phyloP scores from a whole-genome alignment of 2,888 invertebrate species.

The Lithosia quadra region DNA sequence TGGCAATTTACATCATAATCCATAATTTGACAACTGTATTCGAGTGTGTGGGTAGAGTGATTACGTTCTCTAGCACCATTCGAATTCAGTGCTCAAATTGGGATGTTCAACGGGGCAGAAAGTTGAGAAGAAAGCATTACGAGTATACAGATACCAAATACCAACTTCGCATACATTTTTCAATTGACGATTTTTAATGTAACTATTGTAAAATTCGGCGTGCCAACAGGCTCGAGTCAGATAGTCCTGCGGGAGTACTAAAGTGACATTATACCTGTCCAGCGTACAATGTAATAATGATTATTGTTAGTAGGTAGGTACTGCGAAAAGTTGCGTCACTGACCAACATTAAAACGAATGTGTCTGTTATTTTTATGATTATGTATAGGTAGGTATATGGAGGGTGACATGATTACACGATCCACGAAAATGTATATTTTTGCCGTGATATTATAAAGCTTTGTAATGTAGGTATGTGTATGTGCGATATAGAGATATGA shows the following conservation, averaged over 20 bases:
- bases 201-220: background rate
- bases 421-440: background rate
- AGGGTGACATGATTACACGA: slow-evolving; percentile 5
- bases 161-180: no score
- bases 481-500: background rate
- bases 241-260: background rate
- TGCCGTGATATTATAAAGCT: background rate
- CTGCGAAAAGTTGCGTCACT: background rate
- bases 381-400: background rate
- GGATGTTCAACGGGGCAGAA: slow-evolving; percentile 59
- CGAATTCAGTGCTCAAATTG: slow-evolving; percentile 88
- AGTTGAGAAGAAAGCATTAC: background rate
- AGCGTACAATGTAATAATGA: background rate
- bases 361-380: background rate
- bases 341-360: slow-evolving; percentile 5
- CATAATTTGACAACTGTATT: slow-evolving; percentile 89
- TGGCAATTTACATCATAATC: slow-evolving; percentile 38
- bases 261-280: background rate
- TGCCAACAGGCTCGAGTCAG: background rate
- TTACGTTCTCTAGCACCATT: slow-evolving; percentile 90
- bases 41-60: slow-evolving; percentile 89
- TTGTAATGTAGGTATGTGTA: background rate
- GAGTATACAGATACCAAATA: background rate
- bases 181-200: background rate
- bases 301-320: slow-evolving; percentile 7